These are phyloP conservation scores for Monopis laevigella DNA, from an alignment of 2,888 invertebrate species.

Conservation along the genomic window DNA sequence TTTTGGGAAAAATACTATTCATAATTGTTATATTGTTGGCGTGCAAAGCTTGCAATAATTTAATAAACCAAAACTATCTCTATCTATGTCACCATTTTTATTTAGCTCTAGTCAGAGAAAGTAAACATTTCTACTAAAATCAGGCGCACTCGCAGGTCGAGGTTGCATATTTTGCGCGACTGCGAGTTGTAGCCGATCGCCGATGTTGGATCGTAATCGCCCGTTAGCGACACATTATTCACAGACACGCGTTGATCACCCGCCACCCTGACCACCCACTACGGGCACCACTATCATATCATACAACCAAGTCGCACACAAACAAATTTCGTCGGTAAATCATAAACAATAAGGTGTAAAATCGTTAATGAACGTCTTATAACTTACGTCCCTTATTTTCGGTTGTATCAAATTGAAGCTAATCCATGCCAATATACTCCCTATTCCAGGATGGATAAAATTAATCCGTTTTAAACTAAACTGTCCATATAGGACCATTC, in stretches of 20 bases:
- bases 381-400: not conserved
- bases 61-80: no score
- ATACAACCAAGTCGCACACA: slow-evolving; percentile 16
- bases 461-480: slow-evolving; percentile 58
- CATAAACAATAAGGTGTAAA: slow-evolving; percentile 13
- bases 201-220: slow-evolving; percentile 37
- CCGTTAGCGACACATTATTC: slow-evolving; percentile 63
- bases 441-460: slow-evolving; percentile 59
- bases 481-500: slow-evolving; percentile 41
- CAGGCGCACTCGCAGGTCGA: no score
- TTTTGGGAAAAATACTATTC: no score
- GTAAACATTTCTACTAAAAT: no score
- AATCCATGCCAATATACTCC: slow-evolving; percentile 62
- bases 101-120: no score
- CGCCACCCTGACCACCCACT: slow-evolving; percentile 43
- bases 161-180: slow-evolving; percentile 2
- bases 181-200: slow-evolving; percentile 5
- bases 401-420: slow-evolving; percentile 29
- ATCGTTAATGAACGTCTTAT: slow-evolving; percentile 11
- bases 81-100: no score
- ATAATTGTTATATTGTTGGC: no score
- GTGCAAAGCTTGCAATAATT: no score
- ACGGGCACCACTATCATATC: not conserved
- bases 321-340: slow-evolving; percentile 21
- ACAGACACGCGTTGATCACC: slow-evolving; percentile 57